A percentile compares a stretch with the other conserved stretches of the same genome.
phyloP scores from a whole-genome alignment of 2,113 vertebrate genomes.

The Microtus richardsoni region DNA sequence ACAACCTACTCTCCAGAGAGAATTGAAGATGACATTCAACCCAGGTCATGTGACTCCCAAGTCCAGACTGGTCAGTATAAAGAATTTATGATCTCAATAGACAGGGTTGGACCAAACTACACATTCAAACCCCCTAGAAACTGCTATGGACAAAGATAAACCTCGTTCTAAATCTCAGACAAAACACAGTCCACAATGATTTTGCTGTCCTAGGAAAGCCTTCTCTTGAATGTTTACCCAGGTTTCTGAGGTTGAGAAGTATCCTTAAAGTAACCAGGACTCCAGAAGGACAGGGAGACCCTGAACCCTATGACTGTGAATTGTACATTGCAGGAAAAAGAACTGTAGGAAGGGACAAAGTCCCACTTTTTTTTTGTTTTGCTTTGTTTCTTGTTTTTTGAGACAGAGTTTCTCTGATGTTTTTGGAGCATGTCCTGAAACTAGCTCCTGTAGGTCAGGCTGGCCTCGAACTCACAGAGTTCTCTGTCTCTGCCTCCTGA shows the following conservation, averaged over 20 bases:
- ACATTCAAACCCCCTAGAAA: not conserved
- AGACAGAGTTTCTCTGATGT: too few relatives aligned
- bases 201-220: conserved; percentile 31
- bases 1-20: not conserved
- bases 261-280: not conserved
- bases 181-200: not conserved
- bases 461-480: too few relatives aligned
- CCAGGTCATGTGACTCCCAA: not conserved
- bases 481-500: too few relatives aligned
- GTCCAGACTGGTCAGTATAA: not conserved
- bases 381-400: too few relatives aligned
- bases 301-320: not conserved
- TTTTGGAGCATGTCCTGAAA: too few relatives aligned
- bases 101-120: not conserved
- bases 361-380: too few relatives aligned
- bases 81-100: conserved; percentile 6
- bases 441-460: too few relatives aligned
- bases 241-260: not conserved
- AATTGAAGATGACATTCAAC: not conserved
- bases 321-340: not conserved
- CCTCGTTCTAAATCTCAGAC: conserved; percentile 26
- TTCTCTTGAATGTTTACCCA: not conserved
- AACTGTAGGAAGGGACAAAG: not conserved
- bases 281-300: not conserved
- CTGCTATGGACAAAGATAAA: conserved; percentile 5